Percentiles rank a stretch among this genome's conserved stretches.
These are phyloP conservation scores for Eumeta japonica DNA, from an alignment of 1,140 invertebrate species.

Conservation along the genomic window DNA sequence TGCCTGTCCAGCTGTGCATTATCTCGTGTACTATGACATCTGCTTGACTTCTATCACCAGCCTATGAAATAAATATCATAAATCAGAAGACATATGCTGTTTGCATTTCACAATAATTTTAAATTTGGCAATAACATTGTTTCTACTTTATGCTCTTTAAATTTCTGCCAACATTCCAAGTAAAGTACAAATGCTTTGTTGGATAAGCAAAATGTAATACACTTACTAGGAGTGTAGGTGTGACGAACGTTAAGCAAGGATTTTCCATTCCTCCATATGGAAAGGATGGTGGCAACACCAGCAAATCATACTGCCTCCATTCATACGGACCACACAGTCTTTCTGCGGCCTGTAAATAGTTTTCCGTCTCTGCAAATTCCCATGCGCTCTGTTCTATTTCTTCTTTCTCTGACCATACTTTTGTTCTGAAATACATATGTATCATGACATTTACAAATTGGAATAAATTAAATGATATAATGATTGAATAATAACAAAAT, in stretches of 20 bases:
- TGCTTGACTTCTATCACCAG: conserved; percentile 87
- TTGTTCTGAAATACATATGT: conserved; percentile 51
- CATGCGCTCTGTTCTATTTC: conserved; percentile 80
- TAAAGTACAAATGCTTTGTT: background rate
- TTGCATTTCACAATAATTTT: background rate
- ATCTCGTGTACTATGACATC: conserved; percentile 94
- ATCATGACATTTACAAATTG: too few relatives aligned
- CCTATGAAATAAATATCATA: conserved; percentile 44
- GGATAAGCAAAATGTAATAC: conserved; percentile 1
- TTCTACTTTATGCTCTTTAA: too few relatives aligned
- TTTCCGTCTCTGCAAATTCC: conserved; percentile 87
- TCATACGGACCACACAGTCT: conserved; percentile 78
- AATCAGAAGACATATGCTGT: too few relatives aligned
- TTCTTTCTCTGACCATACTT: conserved; percentile 88
- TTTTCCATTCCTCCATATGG: conserved; percentile 98
- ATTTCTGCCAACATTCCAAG: too few relatives aligned
- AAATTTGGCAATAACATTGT: conserved; percentile 1
- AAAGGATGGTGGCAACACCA: conserved; percentile 91
- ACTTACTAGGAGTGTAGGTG: conserved; percentile 78
- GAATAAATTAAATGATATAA: too few relatives aligned
- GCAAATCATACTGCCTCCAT: conserved; percentile 85
- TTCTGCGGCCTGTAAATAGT: conserved; percentile 81
- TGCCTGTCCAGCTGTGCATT: conserved; percentile 95
- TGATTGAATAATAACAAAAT: too few relatives aligned
- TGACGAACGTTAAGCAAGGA: conserved; percentile 93